Evolutionary conservation across 92 coral and sea anemone species (phyloP).

Genomic region (Phenganax stokvisi): DNA sequence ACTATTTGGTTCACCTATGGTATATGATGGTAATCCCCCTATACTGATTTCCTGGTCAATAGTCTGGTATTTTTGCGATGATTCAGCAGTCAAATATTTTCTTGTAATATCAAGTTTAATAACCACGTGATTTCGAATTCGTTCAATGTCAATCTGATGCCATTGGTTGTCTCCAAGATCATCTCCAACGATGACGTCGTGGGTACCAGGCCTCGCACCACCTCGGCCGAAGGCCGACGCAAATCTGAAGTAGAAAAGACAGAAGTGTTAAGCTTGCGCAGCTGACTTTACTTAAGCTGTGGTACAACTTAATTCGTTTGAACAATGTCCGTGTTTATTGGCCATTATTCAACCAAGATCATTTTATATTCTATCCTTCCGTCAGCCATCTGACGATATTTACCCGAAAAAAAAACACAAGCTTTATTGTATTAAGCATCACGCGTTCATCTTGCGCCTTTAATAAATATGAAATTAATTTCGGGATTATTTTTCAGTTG

Average conservation of each 20-base stretch:
- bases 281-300: too few relatives aligned
- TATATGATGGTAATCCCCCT: slow-evolving; percentile 47
- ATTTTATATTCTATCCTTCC: not conserved
- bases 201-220: slow-evolving; percentile 48
- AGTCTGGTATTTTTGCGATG: slow-evolving; percentile 29
- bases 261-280: not conserved
- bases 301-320: too few relatives aligned
- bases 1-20: slow-evolving; percentile 3
- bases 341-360: too few relatives aligned
- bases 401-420: not conserved
- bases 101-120: slow-evolving; percentile 59
- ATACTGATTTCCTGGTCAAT: slow-evolving; percentile 53
- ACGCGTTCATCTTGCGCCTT: not conserved
- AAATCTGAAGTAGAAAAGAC: slow-evolving; percentile 45
- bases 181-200: slow-evolving; percentile 48
- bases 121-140: slow-evolving; percentile 32
- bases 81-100: slow-evolving; percentile 38
- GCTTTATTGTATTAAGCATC: slow-evolving; percentile 10
- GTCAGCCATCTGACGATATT: slow-evolving; percentile 1
- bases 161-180: slow-evolving; percentile 69
- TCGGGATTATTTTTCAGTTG: slow-evolving; percentile 9
- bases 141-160: slow-evolving; percentile 72
- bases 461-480: slow-evolving; percentile 13
- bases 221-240: slow-evolving; percentile 53
- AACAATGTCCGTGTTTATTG: too few relatives aligned